Evolutionary conservation across 2,113 vertebrate genomes (phyloP), one percentile per base, ranked within the genome.

Genomic region (Psittacus erithacus): DNA sequence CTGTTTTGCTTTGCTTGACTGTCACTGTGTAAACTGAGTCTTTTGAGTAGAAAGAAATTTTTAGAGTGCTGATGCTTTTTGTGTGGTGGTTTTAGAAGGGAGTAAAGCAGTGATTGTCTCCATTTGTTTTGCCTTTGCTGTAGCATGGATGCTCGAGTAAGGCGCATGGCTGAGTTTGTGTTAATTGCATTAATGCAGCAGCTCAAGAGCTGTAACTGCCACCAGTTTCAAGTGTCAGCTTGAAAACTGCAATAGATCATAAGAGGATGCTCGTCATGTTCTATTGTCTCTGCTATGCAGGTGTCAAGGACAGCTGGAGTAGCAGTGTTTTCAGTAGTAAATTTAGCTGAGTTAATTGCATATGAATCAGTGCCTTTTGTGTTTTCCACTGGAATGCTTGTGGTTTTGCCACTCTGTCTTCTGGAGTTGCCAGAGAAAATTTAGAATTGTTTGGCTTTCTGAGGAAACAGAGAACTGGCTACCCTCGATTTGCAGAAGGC

Each of bases 281-380:
- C 83, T 83, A 41, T 91, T 95, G 89, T 95, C 77, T 81, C 94
- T 86, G 73, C 91, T 71, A 7, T 86, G 91, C 95, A 95, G 91
- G 96, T 97, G 94, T 95, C 94, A 79, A 87, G 91, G 89, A 92
- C 95, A 97, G 94, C 95, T 97, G 95, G 83, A 88, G 77, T 55
- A 84, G 86, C 94, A 82, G 1, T 84, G 77, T 84, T 49, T 93
- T 82, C 77, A 28, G 80, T 52, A 92, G 96, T 86, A 91, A 95
- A 95, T 95, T 89, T 95, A 93, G 81, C 93, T 68, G 65, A 68
- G 94, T 90, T 95, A 95, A 97, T 93, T 97, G 77, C 81, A 13
- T 57, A 38, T 86, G 91, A 97, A 95, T 96, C 89, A 95, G 77
- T 82, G 91, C 52, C 89, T 93, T 91, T 94, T 96, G 81, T 75